Conservation (phyloP, 1,140 invertebrate species). For the Bactericera cockerelli region DNA sequence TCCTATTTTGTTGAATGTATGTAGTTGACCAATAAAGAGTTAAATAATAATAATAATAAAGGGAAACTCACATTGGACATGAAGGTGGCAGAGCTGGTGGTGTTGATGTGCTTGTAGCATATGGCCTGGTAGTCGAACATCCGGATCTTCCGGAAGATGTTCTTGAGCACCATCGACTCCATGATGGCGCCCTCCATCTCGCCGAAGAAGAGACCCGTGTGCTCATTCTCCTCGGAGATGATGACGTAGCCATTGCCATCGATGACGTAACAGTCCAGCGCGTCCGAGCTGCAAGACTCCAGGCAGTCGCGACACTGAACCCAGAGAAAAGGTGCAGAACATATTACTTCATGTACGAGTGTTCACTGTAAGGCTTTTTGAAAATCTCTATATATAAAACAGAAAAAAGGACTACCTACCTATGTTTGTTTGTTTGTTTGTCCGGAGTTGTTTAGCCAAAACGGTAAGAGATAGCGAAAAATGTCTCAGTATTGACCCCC, state of each 20-base stretch:
- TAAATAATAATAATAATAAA: no score
- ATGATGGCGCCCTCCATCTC: constrained; percentile 63
- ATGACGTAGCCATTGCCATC: constrained; percentile 84
- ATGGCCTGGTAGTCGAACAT: constrained; percentile 77
- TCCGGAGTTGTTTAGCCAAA: no score
- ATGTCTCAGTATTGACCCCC: no score
- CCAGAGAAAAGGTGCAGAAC: not conserved
- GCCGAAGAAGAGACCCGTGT: constrained; percentile 72
- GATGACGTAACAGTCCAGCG: constrained; percentile 64
- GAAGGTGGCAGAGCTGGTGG: constrained; percentile 28
- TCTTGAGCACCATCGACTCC: constrained; percentile 51
- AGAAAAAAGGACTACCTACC: no score
- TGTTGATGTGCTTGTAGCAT: constrained; percentile 34
- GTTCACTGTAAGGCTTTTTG: no score
- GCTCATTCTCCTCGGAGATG: constrained; percentile 45
- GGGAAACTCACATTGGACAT: constrained; percentile 27
- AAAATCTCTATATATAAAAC: no score
- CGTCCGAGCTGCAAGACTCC: constrained; percentile 36
- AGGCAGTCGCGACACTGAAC: constrained; percentile 28
- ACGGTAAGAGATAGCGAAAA: no score
- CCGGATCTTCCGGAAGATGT: constrained; percentile 55
- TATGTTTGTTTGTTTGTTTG: no score
- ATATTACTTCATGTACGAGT: constrained; percentile 17
- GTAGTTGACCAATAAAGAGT: no score
- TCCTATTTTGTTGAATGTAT: no score